These are phyloP conservation scores for Drosophila insularis DNA, from an alignment of 1,140 invertebrate species.

Conservation along the genomic window DNA sequence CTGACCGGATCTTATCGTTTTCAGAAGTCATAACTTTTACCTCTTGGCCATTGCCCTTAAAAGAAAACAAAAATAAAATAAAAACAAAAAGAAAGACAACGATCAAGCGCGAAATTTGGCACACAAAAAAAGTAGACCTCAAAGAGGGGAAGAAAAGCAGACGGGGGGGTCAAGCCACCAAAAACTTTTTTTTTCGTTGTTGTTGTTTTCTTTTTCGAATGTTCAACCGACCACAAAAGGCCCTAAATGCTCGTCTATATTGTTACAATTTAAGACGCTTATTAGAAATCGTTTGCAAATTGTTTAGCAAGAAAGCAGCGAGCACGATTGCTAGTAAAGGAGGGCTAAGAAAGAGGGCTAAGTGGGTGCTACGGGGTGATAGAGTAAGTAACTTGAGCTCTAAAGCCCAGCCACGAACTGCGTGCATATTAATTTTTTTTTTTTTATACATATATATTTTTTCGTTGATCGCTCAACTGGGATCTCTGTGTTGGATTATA, in stretches of 20 bases:
- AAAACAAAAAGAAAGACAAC: constrained; percentile 30
- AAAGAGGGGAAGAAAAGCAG: constrained; percentile 17
- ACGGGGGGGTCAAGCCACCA: constrained; percentile 42
- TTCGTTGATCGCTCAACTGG: constrained; percentile 48
- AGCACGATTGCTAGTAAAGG: constrained; percentile 48
- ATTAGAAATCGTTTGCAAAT: constrained; percentile 80
- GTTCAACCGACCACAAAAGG: constrained; percentile 59
- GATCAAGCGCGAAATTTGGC: constrained; percentile 70
- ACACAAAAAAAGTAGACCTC: constrained; percentile 34
- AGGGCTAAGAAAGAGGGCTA: constrained; percentile 2
- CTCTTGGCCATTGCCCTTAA: constrained; percentile 2
- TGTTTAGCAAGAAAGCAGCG: constrained; percentile 72
- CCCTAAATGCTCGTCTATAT: constrained; percentile 80
- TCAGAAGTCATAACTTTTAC: constrained; percentile 4
- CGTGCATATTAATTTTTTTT: constrained; percentile 75
- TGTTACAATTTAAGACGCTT: constrained; percentile 81
- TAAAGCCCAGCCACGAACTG: constrained; percentile 68
- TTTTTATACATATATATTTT: too few relatives aligned
- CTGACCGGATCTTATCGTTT: not conserved
- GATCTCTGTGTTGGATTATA: constrained; percentile 27
- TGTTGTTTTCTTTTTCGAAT: constrained; percentile 38
- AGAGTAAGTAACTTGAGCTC: constrained; percentile 12
- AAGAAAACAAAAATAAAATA: not conserved
- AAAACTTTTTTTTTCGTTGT: constrained; percentile 41
- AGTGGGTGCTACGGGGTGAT: not conserved